These are phyloP conservation scores for Hesperophylax magnus DNA, from an alignment of 1,140 invertebrate genomes.

Conservation along the genomic window DNA sequence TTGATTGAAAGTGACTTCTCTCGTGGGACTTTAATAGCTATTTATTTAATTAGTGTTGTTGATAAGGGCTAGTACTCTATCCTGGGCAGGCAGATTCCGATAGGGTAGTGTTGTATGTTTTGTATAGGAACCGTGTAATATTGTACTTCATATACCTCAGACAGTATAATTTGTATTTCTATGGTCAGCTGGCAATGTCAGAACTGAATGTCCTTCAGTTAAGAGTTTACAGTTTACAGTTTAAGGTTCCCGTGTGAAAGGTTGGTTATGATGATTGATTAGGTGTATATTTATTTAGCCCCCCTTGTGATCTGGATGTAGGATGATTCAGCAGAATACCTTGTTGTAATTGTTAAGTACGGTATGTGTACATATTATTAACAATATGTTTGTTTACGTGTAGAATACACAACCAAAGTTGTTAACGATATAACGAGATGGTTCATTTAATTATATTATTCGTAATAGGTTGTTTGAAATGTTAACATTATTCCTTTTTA, in stretches of 20 bases:
- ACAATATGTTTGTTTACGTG: slow-evolving; percentile 57
- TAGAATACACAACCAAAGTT: slow-evolving; percentile 58
- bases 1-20: background rate
- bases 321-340: slow-evolving; percentile 47
- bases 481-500: slow-evolving; percentile 58
- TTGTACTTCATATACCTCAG: slow-evolving; percentile 34
- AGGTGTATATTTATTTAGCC: slow-evolving; percentile 53
- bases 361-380: slow-evolving; percentile 56
- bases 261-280: slow-evolving; percentile 1
- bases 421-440: slow-evolving; percentile 55
- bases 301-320: slow-evolving; percentile 54
- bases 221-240: no score
- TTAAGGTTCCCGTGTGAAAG: background rate
- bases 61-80: slow-evolving; percentile 24
- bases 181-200: slow-evolving; percentile 13
- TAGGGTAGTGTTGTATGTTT: slow-evolving; percentile 26
- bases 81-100: background rate
- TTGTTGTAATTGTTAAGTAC: slow-evolving; percentile 52
- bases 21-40: background rate
- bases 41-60: slow-evolving; percentile 33
- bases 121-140: slow-evolving; percentile 23
- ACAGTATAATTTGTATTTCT: slow-evolving; percentile 33
- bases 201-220: no score
- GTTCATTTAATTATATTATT: slow-evolving; percentile 58
- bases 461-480: slow-evolving; percentile 58